Conservation (phyloP, 2,113 vertebrate species). For the Pristiophorus japonicus region DNA sequence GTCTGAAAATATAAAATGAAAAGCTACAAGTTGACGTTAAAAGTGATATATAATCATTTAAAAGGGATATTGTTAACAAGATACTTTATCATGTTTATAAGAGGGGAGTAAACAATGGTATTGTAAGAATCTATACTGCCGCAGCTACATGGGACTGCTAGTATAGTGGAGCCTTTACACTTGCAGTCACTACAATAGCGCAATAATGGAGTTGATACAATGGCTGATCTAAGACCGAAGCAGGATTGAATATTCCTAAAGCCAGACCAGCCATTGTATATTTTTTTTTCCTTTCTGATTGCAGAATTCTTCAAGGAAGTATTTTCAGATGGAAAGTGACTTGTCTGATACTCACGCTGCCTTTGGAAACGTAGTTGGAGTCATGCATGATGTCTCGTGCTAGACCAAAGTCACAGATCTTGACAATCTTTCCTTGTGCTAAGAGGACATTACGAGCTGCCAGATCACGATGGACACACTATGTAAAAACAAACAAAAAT, state of each 20-base stretch:
- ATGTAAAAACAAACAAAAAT: slow-evolving; percentile 39
- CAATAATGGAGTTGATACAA: neutral
- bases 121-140: neutral
- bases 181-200: neutral
- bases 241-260: neutral
- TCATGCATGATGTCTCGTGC: slow-evolving; percentile 99
- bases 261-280: too few species aligned
- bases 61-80: neutral
- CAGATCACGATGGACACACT: slow-evolving; percentile 96
- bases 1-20: slow-evolving; percentile 60
- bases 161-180: neutral
- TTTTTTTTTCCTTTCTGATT: neutral
- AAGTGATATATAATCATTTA: slow-evolving; percentile 10
- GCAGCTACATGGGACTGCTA: neutral
- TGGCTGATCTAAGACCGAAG: neutral
- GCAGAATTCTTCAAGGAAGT: neutral
- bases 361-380: slow-evolving; percentile 98
- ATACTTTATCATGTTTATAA: neutral
- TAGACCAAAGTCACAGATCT: slow-evolving; percentile 97
- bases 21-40: neutral
- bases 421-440: slow-evolving; percentile 94
- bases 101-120: neutral
- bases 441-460: slow-evolving; percentile 96
- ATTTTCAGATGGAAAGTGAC: neutral
- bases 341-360: slow-evolving; percentile 72